A percentile compares a stretch with the other conserved stretches of the same genome.
phyloP scores from a whole-genome alignment of 2,888 invertebrate species.

The Mayetiola destructor region DNA sequence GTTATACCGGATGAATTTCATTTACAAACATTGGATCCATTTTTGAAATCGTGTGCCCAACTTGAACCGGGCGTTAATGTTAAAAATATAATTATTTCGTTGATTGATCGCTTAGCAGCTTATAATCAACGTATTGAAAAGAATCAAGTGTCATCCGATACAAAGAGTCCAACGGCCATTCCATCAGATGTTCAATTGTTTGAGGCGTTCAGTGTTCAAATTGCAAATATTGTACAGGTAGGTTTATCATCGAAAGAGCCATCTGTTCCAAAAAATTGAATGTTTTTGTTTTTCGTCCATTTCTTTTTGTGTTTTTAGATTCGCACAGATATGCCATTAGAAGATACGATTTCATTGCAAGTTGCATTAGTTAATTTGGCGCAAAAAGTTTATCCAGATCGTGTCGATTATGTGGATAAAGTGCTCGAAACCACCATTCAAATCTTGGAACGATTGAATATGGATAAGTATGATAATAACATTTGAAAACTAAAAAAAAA shows the following conservation, averaged over 20 bases:
- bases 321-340: slow-evolving; percentile 85
- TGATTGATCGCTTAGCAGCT: slow-evolving; percentile 80
- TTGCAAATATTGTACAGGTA: slow-evolving; percentile 86
- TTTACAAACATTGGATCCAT: slow-evolving; percentile 84
- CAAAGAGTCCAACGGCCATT: slow-evolving; percentile 43
- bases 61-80: slow-evolving; percentile 92
- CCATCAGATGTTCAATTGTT: slow-evolving; percentile 86
- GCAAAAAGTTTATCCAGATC: slow-evolving; percentile 89
- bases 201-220: slow-evolving; percentile 96
- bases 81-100: slow-evolving; percentile 92
- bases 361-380: slow-evolving; percentile 89
- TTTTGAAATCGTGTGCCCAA: slow-evolving; percentile 93
- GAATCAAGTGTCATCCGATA: slow-evolving; percentile 30
- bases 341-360: slow-evolving; percentile 91
- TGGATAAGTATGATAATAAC: slow-evolving; percentile 49
- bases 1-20: slow-evolving; percentile 99
- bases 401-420: slow-evolving; percentile 88
- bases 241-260: neutral
- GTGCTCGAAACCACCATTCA: slow-evolving; percentile 82
- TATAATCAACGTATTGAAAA: slow-evolving; percentile 65
- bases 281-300: slow-evolving; percentile 15
- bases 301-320: slow-evolving; percentile 42
- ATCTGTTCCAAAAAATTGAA: neutral
- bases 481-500: neutral
- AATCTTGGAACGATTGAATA: slow-evolving; percentile 76